phyloP scores from a whole-genome alignment of 2,113 vertebrate species.

The Puma concolor region DNA sequence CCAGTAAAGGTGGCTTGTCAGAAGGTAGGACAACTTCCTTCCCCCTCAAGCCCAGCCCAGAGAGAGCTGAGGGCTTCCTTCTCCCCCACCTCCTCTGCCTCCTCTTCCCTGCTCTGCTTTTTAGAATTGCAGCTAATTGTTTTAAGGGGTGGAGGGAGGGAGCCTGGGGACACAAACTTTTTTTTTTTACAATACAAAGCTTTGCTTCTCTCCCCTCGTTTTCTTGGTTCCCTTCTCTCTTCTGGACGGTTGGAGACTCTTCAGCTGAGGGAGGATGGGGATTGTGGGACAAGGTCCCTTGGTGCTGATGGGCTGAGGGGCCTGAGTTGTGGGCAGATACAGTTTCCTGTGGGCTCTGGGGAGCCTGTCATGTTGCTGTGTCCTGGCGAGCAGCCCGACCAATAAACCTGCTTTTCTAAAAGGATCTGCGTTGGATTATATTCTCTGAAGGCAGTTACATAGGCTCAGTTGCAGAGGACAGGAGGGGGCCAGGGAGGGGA shows the following conservation, averaged over 20 bases:
- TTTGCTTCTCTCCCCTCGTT: conserved; percentile 33
- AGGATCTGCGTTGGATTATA: conserved; percentile 56
- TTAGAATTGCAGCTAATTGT: conserved; percentile 47
- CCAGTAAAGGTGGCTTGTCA: background rate
- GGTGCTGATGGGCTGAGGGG: conserved; percentile 70
- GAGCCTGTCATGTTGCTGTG: conserved; percentile 69
- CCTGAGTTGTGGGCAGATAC: conserved; percentile 40
- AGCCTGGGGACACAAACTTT: conserved; percentile 53
- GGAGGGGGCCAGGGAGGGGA: background rate
- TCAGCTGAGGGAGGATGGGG: conserved; percentile 21
- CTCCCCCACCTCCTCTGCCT: background rate
- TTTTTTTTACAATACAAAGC: conserved; percentile 73
- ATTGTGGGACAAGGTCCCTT: conserved; percentile 39
- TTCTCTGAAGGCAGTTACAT: conserved; percentile 13
- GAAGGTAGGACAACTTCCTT: background rate
- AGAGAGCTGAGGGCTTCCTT: background rate
- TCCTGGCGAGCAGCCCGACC: conserved; percentile 82
- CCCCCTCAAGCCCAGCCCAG: background rate
- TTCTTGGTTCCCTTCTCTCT: conserved; percentile 39
- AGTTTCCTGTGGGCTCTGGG: conserved; percentile 48
- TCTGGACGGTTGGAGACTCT: conserved; percentile 11
- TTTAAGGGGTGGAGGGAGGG: background rate
- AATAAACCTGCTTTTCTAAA: conserved; percentile 89
- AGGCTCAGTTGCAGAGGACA: background rate
- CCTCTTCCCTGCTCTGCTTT: conserved; percentile 28